Conservation (phyloP, 2,113 vertebrate species). For the Grallaria varia region DNA sequence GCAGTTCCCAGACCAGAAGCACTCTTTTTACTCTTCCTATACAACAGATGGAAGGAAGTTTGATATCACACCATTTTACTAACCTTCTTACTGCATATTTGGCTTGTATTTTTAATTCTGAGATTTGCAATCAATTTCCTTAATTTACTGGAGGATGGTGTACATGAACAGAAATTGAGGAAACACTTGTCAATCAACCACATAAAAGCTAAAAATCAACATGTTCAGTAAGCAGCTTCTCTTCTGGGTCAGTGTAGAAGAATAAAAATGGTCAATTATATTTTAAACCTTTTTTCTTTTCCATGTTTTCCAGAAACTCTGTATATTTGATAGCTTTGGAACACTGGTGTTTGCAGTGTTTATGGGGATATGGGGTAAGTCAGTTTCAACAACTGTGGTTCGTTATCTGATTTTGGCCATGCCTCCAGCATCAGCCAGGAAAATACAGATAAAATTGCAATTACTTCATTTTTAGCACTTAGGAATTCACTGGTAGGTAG, state of each 20-base stretch:
- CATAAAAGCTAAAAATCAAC: neutral
- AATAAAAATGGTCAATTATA: neutral
- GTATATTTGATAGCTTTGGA: constrained; percentile 94
- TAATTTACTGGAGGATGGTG: neutral
- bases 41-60: neutral
- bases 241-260: neutral
- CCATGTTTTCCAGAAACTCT: constrained; percentile 83
- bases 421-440: neutral
- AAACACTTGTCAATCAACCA: neutral
- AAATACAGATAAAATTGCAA: neutral
- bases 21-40: neutral
- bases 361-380: constrained; percentile 95
- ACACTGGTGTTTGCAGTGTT: constrained; percentile 92
- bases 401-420: constrained; percentile 30
- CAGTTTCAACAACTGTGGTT: neutral
- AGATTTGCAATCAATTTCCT: neutral
- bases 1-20: neutral
- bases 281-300: neutral
- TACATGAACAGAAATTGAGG: neutral
- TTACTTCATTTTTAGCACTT: neutral
- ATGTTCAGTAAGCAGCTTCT: neutral
- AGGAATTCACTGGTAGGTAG: neutral
- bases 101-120: neutral
- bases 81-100: neutral
- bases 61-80: neutral